Percentiles rank a stretch among this genome's conserved stretches.
Evolutionary conservation across 2,888 invertebrate genomes (phyloP).

Genomic region (Perizoma affinitatum): DNA sequence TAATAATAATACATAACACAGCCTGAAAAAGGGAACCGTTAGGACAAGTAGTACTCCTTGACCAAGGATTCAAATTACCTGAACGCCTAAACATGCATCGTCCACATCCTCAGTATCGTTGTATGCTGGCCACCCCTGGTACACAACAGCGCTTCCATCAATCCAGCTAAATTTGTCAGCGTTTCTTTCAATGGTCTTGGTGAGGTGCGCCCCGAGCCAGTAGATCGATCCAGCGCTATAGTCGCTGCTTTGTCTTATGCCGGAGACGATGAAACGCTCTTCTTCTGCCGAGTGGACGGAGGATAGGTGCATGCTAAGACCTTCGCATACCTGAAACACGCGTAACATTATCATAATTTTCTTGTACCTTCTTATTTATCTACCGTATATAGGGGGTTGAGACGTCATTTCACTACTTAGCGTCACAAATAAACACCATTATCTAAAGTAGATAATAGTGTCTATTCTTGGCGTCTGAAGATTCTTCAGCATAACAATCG

Average conservation of each 20-base stretch:
- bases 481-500: slow-evolving; percentile 14
- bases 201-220: slow-evolving; percentile 87
- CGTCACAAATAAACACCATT: not conserved
- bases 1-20: too few species aligned
- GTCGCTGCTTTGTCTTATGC: slow-evolving; percentile 87
- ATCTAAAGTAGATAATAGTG: slow-evolving; percentile 3
- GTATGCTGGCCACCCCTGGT: slow-evolving; percentile 87
- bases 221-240: slow-evolving; percentile 89
- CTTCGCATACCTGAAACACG: slow-evolving; percentile 85
- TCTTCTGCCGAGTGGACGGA: slow-evolving; percentile 88
- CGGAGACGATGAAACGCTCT: slow-evolving; percentile 87
- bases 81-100: slow-evolving; percentile 70
- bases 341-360: too few species aligned
- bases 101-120: slow-evolving; percentile 72
- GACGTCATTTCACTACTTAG: not conserved
- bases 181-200: slow-evolving; percentile 35
- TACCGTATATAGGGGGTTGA: too few species aligned
- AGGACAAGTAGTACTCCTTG: too few species aligned
- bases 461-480: slow-evolving; percentile 2
- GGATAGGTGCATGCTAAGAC: slow-evolving; percentile 88
- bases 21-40: too few species aligned
- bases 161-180: slow-evolving; percentile 82
- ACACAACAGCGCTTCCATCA: slow-evolving; percentile 85
- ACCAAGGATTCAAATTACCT: slow-evolving; percentile 49
- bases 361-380: too few species aligned